Base-by-base conservation (phyloP, 2,888 invertebrate species). In the Watsonalla cultraria region DNA sequence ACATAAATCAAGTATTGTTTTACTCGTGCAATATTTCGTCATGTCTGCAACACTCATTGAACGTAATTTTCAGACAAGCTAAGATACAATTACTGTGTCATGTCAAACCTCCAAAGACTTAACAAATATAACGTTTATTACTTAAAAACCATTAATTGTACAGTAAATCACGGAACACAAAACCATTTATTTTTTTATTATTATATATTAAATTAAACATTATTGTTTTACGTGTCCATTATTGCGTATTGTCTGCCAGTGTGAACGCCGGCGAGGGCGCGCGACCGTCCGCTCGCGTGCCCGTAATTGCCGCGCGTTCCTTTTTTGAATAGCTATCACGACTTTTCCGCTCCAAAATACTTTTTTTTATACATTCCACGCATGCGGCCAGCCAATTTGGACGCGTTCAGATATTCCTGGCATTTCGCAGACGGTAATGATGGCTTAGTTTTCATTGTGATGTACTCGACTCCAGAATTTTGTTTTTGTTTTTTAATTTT, bases 281-380 rank as follows among this genome's bases (percentile, higher is more conserved):
- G 90, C 88, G 89, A 86, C 88, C 80, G 81, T 66, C 74, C 78
- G 83, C 83, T 90, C 90, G 90, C 89, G 90, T 90, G 90, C 90
- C 90, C 80, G 88, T 90, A 90, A 90, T 90, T 85, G 87, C 80
- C 72, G 72, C 72, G 74, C 78, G 85, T 89, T 86, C 87, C 84
- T 88, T 90, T 90, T 90, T 87, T 83, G 85, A 87, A 86, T 82
- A 86, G 85, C 86, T 86, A 90, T 90, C 89, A 90, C 90, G 90
- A 90, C 86, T 90, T 84, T 88, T 90, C 90, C 88, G 88, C 85
- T 87, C 87, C 82, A 84, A 81, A 84, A 84, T 80, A 73, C 79
- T 80, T 78, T 84, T 85, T 80, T 78, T 80, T 78, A 72, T 68
- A 69, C 74, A 89, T 90, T 86, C 90, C 76, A 74, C 72, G 84